Percentiles rank a stretch among this genome's conserved stretches.
These are phyloP conservation scores for Cacajao melanocephalus DNA, from an alignment of 2,797 vertebrate species.

Conservation along the genomic window DNA sequence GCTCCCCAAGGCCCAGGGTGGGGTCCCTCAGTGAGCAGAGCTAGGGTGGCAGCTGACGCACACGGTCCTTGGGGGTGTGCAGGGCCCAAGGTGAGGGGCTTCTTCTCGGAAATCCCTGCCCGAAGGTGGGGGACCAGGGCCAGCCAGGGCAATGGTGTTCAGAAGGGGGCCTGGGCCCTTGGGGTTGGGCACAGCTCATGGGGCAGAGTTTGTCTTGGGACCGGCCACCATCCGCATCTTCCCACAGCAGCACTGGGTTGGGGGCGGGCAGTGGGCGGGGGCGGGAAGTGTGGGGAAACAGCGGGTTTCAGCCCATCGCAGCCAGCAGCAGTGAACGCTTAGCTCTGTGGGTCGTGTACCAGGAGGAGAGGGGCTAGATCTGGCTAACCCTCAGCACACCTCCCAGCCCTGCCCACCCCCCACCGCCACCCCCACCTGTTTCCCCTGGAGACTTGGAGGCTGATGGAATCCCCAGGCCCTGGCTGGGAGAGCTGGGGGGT, in stretches of 20 bases:
- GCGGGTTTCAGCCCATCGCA: background rate
- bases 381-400: background rate
- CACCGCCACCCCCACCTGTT: too few relatives aligned
- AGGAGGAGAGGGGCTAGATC: background rate
- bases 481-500: background rate
- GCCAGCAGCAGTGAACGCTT: accelerated
- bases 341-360: accelerated
- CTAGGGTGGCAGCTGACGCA: too few relatives aligned
- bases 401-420: too few relatives aligned
- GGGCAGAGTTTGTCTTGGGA: background rate
- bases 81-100: background rate
- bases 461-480: background rate
- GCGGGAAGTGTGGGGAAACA: accelerated
- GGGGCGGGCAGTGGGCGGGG: accelerated
- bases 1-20: background rate
- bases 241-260: background rate
- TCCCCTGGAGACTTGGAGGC: background rate
- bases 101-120: background rate
- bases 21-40: background rate
- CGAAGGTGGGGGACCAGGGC: background rate
- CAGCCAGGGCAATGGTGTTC: accelerated
- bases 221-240: accelerated
- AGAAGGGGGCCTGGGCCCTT: background rate
- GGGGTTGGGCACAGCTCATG: accelerated
- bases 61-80: too few relatives aligned